Percentiles rank a stretch among this genome's conserved stretches.
These are phyloP conservation scores for Dermolepida albohirtum DNA, from an alignment of 2,888 invertebrate genomes.

Conservation along the genomic window DNA sequence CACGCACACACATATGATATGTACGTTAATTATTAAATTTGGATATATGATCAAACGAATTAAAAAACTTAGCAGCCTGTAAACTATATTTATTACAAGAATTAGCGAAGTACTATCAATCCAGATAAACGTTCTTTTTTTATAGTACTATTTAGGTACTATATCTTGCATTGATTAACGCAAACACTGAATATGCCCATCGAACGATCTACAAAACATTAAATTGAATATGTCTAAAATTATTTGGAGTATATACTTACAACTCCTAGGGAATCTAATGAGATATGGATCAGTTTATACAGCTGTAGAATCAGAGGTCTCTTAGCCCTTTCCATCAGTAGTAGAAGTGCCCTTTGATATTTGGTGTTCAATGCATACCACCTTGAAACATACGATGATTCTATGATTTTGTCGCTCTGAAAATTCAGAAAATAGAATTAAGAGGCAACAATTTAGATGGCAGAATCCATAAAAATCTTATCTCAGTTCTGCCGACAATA, in stretches of 20 bases:
- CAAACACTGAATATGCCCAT: conserved; percentile 35
- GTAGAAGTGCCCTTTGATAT: conserved; percentile 2
- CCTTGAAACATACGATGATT: conserved; percentile 17
- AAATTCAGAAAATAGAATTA: too few relatives aligned
- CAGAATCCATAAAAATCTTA: too few relatives aligned
- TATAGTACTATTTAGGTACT: too few relatives aligned
- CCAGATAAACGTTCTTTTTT: too few relatives aligned
- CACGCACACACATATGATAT: too few relatives aligned
- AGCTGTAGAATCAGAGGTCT: conserved; percentile 12
- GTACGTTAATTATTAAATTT: too few relatives aligned
- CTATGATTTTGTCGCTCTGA: not conserved
- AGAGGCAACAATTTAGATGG: too few relatives aligned
- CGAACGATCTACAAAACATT: conserved; percentile 16
- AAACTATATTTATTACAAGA: too few relatives aligned
- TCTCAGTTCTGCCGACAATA: too few relatives aligned
- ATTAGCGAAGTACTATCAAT: too few relatives aligned
- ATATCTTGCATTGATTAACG: conserved; percentile 24
- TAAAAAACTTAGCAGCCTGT: too few relatives aligned
- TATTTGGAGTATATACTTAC: conserved; percentile 7
- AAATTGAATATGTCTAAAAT: not conserved
- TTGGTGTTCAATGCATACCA: conserved; percentile 21
- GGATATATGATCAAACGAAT: too few relatives aligned
- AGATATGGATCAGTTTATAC: conserved; percentile 12
- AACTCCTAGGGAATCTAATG: conserved; percentile 20
- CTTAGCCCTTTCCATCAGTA: conserved; percentile 31